phyloP scores from a whole-genome alignment of 2,113 vertebrate genomes.

The Trichechus manatus region DNA sequence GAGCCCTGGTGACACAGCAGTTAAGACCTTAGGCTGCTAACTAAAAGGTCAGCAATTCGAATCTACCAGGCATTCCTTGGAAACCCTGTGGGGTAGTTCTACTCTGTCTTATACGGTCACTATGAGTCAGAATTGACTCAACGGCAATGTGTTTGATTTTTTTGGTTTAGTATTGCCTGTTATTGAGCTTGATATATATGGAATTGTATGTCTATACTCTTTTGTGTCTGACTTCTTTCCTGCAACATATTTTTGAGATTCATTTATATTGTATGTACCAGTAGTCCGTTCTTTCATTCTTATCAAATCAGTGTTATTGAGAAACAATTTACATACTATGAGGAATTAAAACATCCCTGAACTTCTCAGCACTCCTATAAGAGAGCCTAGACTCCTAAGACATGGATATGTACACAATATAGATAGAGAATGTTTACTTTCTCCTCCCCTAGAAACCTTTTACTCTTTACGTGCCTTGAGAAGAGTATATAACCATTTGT shows the following conservation, averaged over 20 bases:
- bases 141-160: no score
- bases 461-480: not conserved
- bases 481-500: not conserved
- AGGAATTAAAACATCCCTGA: not conserved
- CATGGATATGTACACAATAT: not conserved
- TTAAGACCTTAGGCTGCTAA: no score
- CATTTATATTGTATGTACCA: not conserved
- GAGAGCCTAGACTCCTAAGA: not conserved
- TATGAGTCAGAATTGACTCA: no score
- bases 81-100: no score
- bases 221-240: not conserved
- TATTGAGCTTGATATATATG: not conserved
- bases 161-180: not conserved
- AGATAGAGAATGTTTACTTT: not conserved
- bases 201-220: not conserved
- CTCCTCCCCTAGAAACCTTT: not conserved
- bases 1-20: no score
- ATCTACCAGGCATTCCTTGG: no score
- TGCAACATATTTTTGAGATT: not conserved
- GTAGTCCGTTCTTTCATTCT: no score
- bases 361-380: not conserved
- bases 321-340: not conserved
- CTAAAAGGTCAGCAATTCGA: no score
- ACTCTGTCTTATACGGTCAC: no score
- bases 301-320: no score